A percentile compares a stretch with the other conserved stretches of the same genome.
Conservation (phyloP, 2,797 vertebrate species). For the Acrossocheilus fasciatus region DNA sequence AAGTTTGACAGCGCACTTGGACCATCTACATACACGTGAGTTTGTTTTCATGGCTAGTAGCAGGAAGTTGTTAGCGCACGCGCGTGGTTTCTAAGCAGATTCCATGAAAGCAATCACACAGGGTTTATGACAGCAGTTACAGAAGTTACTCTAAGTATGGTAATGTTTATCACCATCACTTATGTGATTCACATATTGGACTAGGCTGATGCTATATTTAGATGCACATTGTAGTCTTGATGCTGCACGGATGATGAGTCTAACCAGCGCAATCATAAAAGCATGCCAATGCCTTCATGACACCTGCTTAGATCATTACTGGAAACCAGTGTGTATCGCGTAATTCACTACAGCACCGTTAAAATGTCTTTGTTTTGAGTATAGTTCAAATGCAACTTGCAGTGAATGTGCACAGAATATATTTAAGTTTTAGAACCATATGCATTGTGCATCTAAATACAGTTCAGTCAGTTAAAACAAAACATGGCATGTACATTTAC, state of each 20-base stretch:
- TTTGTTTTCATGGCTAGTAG: conserved; percentile 77
- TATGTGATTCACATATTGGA: conserved; percentile 17
- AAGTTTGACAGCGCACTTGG: conserved; percentile 32
- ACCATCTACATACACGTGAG: conserved; percentile 78
- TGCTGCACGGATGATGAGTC: not conserved
- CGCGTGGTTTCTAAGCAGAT: not conserved
- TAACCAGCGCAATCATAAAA: conserved; percentile 7
- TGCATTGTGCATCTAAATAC: not conserved
- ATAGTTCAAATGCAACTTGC: not conserved
- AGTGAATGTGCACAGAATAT: not conserved
- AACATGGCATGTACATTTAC: not conserved
- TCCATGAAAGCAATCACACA: conserved; percentile 1
- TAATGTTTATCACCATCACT: not conserved
- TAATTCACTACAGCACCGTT: not conserved
- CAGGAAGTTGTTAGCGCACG: conserved; percentile 71
- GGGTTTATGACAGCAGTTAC: not conserved
- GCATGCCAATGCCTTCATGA: conserved; percentile 14
- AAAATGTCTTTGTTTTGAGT: not conserved
- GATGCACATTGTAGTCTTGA: conserved; percentile 20
- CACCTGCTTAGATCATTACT: conserved; percentile 9
- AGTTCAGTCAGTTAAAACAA: not conserved
- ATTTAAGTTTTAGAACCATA: not conserved
- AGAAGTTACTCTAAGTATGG: conserved; percentile 5
- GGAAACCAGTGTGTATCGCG: not conserved
- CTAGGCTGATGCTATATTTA: not conserved